Percentiles rank a stretch among this genome's conserved stretches.
phyloP scores from a whole-genome alignment of 1,140 invertebrate species.

The Aphelenchoides fujianensis region DNA sequence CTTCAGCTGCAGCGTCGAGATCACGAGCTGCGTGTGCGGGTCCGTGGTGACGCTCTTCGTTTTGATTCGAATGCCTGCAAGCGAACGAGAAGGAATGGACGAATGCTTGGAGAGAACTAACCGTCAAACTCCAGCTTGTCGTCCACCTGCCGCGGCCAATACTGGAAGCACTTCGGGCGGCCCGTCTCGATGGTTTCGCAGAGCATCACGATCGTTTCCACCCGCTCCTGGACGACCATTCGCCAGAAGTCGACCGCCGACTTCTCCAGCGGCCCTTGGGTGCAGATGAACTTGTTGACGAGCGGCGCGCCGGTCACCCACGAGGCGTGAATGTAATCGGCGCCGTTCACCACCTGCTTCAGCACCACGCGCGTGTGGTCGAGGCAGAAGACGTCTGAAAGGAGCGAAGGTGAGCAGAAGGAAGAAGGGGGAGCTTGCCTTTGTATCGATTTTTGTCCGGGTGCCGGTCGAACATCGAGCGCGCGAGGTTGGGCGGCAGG shows the following conservation, averaged over 20 bases:
- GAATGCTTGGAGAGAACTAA: no score
- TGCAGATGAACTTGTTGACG: conserved; percentile 45
- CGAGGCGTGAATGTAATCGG: conserved; percentile 42
- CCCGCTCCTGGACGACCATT: conserved; percentile 46
- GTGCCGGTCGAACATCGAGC: conserved; percentile 31
- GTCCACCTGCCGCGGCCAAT: conserved; percentile 23
- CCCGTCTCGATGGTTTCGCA: conserved; percentile 42
- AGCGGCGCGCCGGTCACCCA: conserved; percentile 33
- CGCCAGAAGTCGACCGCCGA: conserved; percentile 44
- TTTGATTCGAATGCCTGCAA: conserved; percentile 1
- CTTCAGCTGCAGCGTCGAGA: neutral
- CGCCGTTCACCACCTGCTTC: conserved; percentile 6
- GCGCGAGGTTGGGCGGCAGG: no score
- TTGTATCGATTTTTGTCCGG: conserved; percentile 35
- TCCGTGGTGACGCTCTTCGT: conserved; percentile 3
- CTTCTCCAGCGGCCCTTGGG: conserved; percentile 37
- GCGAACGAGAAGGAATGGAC: no score
- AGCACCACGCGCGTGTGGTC: conserved; percentile 37
- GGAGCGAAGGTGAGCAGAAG: no score
- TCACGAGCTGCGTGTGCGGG: neutral
- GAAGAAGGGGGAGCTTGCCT: no score
- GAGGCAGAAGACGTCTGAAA: conserved; percentile 32
- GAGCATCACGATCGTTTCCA: conserved; percentile 40
- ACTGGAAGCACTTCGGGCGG: conserved; percentile 23
- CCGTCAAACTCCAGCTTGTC: neutral